These are phyloP conservation scores for Mesorhabditis spiculigera DNA, from an alignment of 2,888 invertebrate genomes.

Conservation along the genomic window DNA sequence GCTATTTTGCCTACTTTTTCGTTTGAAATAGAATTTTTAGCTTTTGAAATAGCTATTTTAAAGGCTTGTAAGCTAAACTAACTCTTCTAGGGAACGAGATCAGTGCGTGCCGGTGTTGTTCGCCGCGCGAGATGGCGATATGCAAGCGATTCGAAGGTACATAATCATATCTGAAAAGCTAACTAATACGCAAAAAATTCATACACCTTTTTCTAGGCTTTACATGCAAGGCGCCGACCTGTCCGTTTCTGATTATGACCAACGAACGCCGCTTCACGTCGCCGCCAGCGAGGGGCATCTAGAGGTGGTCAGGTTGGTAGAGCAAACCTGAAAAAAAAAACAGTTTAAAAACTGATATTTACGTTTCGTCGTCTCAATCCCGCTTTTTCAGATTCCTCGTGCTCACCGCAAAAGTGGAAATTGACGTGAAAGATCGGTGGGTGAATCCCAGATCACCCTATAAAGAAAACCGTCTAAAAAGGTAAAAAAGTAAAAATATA, in stretches of 20 bases:
- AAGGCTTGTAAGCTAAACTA: not conserved
- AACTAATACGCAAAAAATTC: too few species aligned
- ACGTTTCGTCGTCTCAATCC: too few species aligned
- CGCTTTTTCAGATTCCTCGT: conserved; percentile 28
- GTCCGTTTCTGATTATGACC: conserved; percentile 49
- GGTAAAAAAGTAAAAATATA: not conserved
- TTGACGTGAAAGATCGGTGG: conserved; percentile 37
- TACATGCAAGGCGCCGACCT: conserved; percentile 49
- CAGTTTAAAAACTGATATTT: too few species aligned
- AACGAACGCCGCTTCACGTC: conserved; percentile 35
- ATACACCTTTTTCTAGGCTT: conserved; percentile 17
- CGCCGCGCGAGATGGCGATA: conserved; percentile 24
- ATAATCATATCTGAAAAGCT: too few species aligned
- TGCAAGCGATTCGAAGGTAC: conserved; percentile 19
- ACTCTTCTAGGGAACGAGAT: conserved; percentile 16
- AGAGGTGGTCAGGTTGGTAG: conserved; percentile 33
- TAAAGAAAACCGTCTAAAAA: not conserved
- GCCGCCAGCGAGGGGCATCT: conserved; percentile 49
- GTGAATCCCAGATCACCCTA: not conserved
- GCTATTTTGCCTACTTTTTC: too few species aligned
- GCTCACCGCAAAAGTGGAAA: conserved; percentile 41
- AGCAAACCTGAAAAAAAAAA: not conserved
- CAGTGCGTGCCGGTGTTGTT: conserved; percentile 22
- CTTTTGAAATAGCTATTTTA: not conserved
- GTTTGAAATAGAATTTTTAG: too few species aligned